Percentiles rank a stretch among this genome's conserved stretches.
Evolutionary conservation across 2,888 invertebrate species (phyloP).

Genomic region (Synanthedon vespiformis): DNA sequence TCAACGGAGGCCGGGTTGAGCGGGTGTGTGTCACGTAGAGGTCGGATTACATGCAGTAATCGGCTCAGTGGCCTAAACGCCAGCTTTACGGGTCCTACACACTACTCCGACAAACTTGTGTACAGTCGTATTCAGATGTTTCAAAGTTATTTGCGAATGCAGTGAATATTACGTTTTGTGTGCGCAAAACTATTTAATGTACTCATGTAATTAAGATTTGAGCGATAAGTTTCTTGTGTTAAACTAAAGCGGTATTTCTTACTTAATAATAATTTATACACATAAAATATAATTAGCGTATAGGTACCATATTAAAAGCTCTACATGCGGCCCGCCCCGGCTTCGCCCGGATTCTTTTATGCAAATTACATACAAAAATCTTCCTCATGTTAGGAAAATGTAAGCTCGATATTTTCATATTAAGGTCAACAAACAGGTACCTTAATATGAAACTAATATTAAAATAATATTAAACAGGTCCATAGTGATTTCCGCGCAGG

Average conservation of each 20-base stretch:
- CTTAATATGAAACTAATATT: too few species aligned
- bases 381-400: too few species aligned
- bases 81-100: conserved; percentile 26
- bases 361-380: too few species aligned
- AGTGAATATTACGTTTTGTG: not conserved
- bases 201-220: conserved; percentile 12
- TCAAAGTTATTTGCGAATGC: not conserved
- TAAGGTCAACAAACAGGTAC: too few species aligned
- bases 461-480: too few species aligned
- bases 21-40: conserved; percentile 21
- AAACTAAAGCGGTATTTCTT: conserved; percentile 1
- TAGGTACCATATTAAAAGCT: too few species aligned
- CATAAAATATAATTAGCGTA: too few species aligned
- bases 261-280: not conserved
- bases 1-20: not conserved
- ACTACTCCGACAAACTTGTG: conserved; percentile 1
- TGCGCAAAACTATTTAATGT: not conserved
- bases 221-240: conserved; percentile 11
- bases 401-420: too few species aligned
- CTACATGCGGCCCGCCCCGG: too few species aligned
- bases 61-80: conserved; percentile 39
- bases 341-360: too few species aligned
- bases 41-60: conserved; percentile 43
- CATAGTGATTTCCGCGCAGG: too few species aligned
- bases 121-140: not conserved